Conservation (phyloP, 2,888 invertebrate genomes). For the Phyllotreta cruciferae region DNA sequence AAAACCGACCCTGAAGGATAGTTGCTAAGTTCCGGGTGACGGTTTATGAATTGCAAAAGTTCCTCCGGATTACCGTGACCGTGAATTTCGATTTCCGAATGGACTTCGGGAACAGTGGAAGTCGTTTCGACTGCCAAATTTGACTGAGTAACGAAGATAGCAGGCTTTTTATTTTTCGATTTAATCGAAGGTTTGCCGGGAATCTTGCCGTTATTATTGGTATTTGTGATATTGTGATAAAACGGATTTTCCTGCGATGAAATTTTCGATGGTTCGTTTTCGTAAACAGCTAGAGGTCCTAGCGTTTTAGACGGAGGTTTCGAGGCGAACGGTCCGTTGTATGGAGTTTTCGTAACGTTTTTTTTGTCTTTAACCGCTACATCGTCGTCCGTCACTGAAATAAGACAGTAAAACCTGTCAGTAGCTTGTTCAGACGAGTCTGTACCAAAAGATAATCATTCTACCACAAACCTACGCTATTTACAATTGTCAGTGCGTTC, state of each 20-base stretch:
- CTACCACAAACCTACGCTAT: conserved; percentile 20
- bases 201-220: conserved; percentile 45
- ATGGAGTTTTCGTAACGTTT: conserved; percentile 41
- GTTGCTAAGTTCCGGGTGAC: conserved; percentile 58
- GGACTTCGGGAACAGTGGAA: conserved; percentile 28
- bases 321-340: conserved; percentile 39
- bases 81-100: conserved; percentile 48
- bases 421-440: conserved; percentile 34
- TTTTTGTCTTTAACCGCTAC: conserved; percentile 44
- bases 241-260: conserved; percentile 49
- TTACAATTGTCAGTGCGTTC: conserved; percentile 11
- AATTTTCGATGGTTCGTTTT: conserved; percentile 48
- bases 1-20: conserved; percentile 59
- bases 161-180: conserved; percentile 39
- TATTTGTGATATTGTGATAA: conserved; percentile 39
- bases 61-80: conserved; percentile 55
- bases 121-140: conserved; percentile 27
- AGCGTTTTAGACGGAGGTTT: conserved; percentile 54
- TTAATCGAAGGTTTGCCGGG: conserved; percentile 57
- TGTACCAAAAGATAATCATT: conserved; percentile 20
- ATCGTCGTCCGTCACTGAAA: conserved; percentile 49
- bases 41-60: conserved; percentile 57
- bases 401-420: conserved; percentile 34
- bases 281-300: conserved; percentile 56
- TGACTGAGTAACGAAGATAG: conserved; percentile 46